Evolutionary conservation across 2,797 vertebrate genomes (phyloP).

Genomic region (Eulemur coronatus): DNA sequence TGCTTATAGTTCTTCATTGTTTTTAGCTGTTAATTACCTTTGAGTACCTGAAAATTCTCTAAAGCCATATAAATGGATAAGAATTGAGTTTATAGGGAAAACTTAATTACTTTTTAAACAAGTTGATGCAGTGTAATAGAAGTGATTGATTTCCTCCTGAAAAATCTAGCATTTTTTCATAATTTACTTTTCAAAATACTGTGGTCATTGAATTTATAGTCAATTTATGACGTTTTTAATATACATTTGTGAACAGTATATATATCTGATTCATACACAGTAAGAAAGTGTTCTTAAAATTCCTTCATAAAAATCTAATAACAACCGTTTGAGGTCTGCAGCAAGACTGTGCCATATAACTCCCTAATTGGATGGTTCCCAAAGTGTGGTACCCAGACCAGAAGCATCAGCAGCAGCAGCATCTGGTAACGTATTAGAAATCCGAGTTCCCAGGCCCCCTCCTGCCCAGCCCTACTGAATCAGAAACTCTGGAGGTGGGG

Average conservation of each 20-base stretch:
- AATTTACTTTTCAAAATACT: slow-evolving; percentile 41
- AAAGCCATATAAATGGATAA: slow-evolving; percentile 31
- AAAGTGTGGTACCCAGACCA: not conserved
- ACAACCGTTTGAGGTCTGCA: not conserved
- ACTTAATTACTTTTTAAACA: slow-evolving; percentile 27
- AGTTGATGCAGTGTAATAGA: not conserved
- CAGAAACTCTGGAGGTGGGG: not conserved
- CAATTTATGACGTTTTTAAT: slow-evolving; percentile 28
- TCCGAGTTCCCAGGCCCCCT: not conserved
- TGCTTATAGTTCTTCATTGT: slow-evolving; percentile 20
- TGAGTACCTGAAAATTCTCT: slow-evolving; percentile 44
- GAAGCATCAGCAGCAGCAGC: not conserved
- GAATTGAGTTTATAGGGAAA: slow-evolving; percentile 52
- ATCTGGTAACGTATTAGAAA: not conserved
- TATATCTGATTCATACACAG: slow-evolving; percentile 25
- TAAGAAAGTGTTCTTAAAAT: slow-evolving; percentile 42
- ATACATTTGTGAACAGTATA: slow-evolving; percentile 2
- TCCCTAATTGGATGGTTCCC: not conserved
- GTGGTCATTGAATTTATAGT: slow-evolving; percentile 7
- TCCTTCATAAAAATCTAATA: slow-evolving; percentile 12
- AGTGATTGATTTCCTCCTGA: slow-evolving; percentile 8
- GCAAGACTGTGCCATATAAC: not conserved
- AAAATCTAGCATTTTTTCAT: slow-evolving; percentile 49
- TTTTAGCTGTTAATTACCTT: slow-evolving; percentile 53
- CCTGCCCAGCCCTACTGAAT: not conserved